phyloP scores from a whole-genome alignment of 1,140 invertebrate species.

The Ips nitidus region DNA sequence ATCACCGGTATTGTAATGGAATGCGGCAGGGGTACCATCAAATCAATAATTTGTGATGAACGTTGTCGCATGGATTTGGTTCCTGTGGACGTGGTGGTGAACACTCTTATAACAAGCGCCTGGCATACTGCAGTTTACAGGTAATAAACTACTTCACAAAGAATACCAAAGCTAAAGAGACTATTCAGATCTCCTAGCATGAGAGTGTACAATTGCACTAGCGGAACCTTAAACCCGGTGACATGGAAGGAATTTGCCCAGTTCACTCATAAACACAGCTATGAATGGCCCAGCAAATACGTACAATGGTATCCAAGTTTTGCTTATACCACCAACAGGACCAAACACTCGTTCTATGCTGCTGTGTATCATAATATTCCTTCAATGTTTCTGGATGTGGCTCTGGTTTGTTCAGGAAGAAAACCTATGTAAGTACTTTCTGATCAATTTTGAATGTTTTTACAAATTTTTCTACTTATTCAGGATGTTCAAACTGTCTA shows the following conservation, averaged over 20 bases:
- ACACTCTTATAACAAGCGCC: slow-evolving; percentile 80
- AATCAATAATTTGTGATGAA: slow-evolving; percentile 77
- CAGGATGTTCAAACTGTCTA: slow-evolving; percentile 83
- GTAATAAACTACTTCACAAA: slow-evolving; percentile 48
- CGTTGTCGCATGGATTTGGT: slow-evolving; percentile 79
- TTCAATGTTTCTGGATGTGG: slow-evolving; percentile 74
- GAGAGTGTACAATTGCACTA: slow-evolving; percentile 90
- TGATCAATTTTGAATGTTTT: not conserved
- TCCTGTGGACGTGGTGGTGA: slow-evolving; percentile 89
- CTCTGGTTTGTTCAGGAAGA: slow-evolving; percentile 67
- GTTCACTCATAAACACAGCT: slow-evolving; percentile 68
- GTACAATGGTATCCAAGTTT: slow-evolving; percentile 87
- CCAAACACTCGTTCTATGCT: slow-evolving; percentile 71
- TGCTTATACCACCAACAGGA: slow-evolving; percentile 70
- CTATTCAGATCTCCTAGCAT: slow-evolving; percentile 57
- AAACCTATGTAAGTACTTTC: slow-evolving; percentile 74
- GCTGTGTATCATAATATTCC: slow-evolving; percentile 76
- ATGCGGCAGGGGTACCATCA: slow-evolving; percentile 81
- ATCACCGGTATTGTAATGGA: slow-evolving; percentile 77
- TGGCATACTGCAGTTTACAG: slow-evolving; percentile 70
- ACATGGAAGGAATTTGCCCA: slow-evolving; percentile 78
- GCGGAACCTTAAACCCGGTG: slow-evolving; percentile 79
- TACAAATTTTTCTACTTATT: slow-evolving; percentile 33
- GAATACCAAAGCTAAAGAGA: not conserved
- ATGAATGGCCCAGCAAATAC: slow-evolving; percentile 75